phyloP scores from a whole-genome alignment of 2,888 invertebrate genomes.

The Diploptera punctata region DNA sequence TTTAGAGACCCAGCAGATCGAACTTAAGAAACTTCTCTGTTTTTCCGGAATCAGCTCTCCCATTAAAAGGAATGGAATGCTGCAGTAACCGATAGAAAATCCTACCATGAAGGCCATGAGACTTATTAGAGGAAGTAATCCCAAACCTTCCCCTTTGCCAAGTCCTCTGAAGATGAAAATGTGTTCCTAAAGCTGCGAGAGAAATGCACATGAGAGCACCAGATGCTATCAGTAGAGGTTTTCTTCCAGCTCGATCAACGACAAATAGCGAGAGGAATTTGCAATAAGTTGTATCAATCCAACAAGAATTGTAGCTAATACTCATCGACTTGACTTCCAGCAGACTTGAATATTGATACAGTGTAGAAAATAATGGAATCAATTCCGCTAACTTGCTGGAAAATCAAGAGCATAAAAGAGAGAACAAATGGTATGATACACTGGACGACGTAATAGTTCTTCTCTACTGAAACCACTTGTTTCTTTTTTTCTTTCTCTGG shows the following conservation, averaged over 20 bases:
- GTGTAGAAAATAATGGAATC: conserved; percentile 66
- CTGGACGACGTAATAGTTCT: no score
- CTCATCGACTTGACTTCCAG: conserved; percentile 60
- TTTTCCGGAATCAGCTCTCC: conserved; percentile 67
- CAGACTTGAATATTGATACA: conserved; percentile 63
- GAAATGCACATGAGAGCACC: conserved; percentile 62
- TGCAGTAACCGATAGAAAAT: conserved; percentile 68
- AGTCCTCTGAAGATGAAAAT: conserved; percentile 59
- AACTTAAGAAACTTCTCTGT: conserved; percentile 62
- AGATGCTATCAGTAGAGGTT: conserved; percentile 65
- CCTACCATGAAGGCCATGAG: conserved; percentile 65
- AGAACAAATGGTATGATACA: conserved; percentile 58
- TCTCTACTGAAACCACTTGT: conserved; percentile 44
- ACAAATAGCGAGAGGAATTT: conserved; percentile 61
- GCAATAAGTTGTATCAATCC: conserved; percentile 64
- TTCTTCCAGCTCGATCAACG: conserved; percentile 66
- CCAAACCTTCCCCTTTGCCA: conserved; percentile 45
- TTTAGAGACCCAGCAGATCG: conserved; percentile 64
- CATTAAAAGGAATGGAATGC: conserved; percentile 66
- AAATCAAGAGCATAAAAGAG: conserved; percentile 60
- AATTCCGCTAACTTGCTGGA: conserved; percentile 66
- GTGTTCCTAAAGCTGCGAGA: conserved; percentile 61
- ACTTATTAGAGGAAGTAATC: conserved; percentile 61
- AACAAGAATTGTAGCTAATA: conserved; percentile 63
- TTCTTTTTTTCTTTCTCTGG: conserved; percentile 12